These are phyloP conservation scores for Boleophthalmus pectinirostris DNA, from an alignment of 2,113 vertebrate genomes.

Conservation along the genomic window DNA sequence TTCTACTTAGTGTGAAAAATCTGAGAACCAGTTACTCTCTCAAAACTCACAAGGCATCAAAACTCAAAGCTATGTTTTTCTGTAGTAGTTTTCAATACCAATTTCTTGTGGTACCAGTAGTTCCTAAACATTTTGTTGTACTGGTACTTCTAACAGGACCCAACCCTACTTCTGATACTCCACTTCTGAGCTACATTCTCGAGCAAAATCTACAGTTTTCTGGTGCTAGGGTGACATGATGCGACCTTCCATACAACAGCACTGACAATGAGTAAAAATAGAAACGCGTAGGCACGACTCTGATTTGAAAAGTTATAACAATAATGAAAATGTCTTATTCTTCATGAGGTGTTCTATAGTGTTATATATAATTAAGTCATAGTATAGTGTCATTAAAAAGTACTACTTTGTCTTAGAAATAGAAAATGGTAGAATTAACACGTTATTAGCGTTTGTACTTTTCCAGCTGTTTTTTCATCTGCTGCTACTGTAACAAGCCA, in stretches of 20 bases:
- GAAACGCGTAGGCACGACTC: background rate
- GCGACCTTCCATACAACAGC: background rate
- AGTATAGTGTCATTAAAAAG: background rate
- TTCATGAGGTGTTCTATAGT: too few species aligned
- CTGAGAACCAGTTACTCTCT: too few species aligned
- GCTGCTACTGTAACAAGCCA: background rate
- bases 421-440: background rate
- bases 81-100: too few species aligned
- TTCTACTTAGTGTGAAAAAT: too few species aligned
- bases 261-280: conserved; percentile 3
- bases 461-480: background rate
- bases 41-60: too few species aligned
- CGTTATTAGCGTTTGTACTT: background rate
- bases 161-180: too few species aligned
- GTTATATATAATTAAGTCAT: background rate
- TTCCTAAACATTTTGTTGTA: too few species aligned
- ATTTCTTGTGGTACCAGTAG: too few species aligned
- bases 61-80: too few species aligned
- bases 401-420: background rate
- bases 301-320: background rate
- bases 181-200: background rate
- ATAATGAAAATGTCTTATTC: background rate
- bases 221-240: background rate
- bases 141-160: too few species aligned
- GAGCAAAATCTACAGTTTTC: background rate